These are phyloP conservation scores for Acronicta aceris DNA, from an alignment of 2,888 invertebrate genomes.

Conservation along the genomic window DNA sequence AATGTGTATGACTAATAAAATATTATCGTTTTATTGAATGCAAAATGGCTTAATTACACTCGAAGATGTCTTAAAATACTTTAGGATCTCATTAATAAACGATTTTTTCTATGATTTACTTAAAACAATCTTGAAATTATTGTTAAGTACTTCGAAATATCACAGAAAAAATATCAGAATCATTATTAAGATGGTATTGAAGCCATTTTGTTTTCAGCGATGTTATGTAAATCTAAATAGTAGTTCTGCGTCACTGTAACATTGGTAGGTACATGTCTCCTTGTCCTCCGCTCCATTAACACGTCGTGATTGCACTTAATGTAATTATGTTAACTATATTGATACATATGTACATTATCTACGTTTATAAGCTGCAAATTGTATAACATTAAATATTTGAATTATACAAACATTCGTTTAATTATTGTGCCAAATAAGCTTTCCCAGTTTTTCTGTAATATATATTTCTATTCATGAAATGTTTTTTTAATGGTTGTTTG, in stretches of 20 bases:
- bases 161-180: background rate
- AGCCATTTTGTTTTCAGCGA: slow-evolving; percentile 29
- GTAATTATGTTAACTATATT: slow-evolving; percentile 70
- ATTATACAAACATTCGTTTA: slow-evolving; percentile 52
- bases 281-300: slow-evolving; percentile 28
- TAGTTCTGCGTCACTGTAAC: slow-evolving; percentile 23
- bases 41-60: slow-evolving; percentile 50
- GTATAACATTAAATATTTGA: slow-evolving; percentile 84
- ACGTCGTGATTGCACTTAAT: slow-evolving; percentile 49
- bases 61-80: background rate
- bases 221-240: slow-evolving; percentile 35
- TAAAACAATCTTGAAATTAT: no score
- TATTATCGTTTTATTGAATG: slow-evolving; percentile 58
- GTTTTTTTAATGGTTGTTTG: no score
- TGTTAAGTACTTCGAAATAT: no score
- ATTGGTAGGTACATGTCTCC: slow-evolving; percentile 15
- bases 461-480: no score
- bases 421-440: background rate
- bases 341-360: slow-evolving; percentile 78
- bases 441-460: no score
- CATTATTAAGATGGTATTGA: slow-evolving; percentile 14
- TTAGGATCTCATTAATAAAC: no score
- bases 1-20: slow-evolving; percentile 76
- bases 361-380: slow-evolving; percentile 76
- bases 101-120: no score